Conservation (phyloP, 2,888 invertebrate genomes). For the Thymelicus sylvestris region DNA sequence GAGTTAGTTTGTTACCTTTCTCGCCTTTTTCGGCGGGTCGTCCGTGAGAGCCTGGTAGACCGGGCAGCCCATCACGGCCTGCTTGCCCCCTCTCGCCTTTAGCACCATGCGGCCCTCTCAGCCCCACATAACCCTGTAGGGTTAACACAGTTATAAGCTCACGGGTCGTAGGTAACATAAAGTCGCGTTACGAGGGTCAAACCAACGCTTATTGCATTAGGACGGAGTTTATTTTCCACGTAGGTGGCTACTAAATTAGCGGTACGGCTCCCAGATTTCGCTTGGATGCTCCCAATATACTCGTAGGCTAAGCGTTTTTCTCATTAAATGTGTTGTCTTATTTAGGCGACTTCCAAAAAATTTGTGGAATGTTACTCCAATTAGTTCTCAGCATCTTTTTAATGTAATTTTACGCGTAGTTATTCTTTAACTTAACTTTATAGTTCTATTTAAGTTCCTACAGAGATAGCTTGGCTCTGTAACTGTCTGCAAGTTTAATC, state of each 20-base stretch:
- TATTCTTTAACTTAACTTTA: neutral
- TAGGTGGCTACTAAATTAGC: conserved; percentile 61
- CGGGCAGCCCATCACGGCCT: conserved; percentile 89
- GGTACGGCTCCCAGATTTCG: conserved; percentile 55
- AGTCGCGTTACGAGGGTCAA: conserved; percentile 75
- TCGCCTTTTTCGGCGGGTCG: conserved; percentile 90
- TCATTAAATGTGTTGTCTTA: conserved; percentile 15
- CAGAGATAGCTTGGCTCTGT: too few species aligned
- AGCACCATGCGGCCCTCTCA: conserved; percentile 85
- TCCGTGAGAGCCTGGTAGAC: conserved; percentile 82
- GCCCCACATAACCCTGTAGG: conserved; percentile 73
- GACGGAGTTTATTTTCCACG: conserved; percentile 69
- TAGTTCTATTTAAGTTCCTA: too few species aligned
- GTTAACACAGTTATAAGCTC: conserved; percentile 68
- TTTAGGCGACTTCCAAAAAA: conserved; percentile 8
- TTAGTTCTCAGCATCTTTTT: neutral
- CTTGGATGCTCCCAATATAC: conserved; percentile 20
- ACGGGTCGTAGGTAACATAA: conserved; percentile 70
- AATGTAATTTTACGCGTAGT: neutral
- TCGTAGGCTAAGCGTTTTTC: conserved; percentile 22
- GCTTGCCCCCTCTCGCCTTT: conserved; percentile 88
- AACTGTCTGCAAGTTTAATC: too few species aligned
- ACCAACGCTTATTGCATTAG: conserved; percentile 73
- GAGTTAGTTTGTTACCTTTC: conserved; percentile 85
- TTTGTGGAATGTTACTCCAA: neutral